These are phyloP conservation scores for Patella caerulea DNA, from an alignment of 2,888 invertebrate genomes.

Conservation along the genomic window DNA sequence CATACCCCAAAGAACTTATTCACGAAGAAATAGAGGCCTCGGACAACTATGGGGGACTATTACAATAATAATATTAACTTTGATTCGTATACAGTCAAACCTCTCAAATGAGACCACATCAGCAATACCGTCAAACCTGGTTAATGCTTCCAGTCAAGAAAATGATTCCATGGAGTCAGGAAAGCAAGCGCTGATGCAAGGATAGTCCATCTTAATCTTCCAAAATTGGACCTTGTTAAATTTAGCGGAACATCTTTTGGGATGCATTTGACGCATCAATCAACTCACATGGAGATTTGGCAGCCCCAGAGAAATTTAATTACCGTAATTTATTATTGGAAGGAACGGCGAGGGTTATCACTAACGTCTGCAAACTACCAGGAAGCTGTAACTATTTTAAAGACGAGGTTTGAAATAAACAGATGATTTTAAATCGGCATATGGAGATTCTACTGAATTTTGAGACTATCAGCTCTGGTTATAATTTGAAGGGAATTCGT, in stretches of 20 bases:
- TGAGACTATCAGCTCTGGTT: background rate
- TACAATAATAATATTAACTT: background rate
- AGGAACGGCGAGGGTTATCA: background rate
- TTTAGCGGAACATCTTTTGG: background rate
- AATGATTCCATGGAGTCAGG: too few relatives aligned
- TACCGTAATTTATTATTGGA: background rate
- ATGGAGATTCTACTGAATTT: background rate
- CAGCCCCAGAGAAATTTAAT: background rate
- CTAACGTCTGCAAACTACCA: background rate
- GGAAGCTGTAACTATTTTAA: background rate
- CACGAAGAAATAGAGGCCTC: background rate
- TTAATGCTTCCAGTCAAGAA: too few relatives aligned
- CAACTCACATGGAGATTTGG: background rate
- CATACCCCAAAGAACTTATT: background rate
- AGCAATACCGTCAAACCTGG: too few relatives aligned
- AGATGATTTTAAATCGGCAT: background rate
- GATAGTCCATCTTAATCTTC: background rate
- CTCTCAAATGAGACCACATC: too few relatives aligned
- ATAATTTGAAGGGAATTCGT: too few relatives aligned
- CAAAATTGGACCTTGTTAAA: background rate
- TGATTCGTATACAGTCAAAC: background rate
- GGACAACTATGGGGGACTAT: background rate
- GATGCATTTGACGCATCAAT: background rate
- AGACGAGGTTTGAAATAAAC: background rate
- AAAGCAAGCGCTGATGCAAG: background rate